Percentiles rank a stretch among this genome's conserved stretches.
Evolutionary conservation across 2,888 invertebrate genomes (phyloP).

Genomic region (Lepas anatifera): DNA sequence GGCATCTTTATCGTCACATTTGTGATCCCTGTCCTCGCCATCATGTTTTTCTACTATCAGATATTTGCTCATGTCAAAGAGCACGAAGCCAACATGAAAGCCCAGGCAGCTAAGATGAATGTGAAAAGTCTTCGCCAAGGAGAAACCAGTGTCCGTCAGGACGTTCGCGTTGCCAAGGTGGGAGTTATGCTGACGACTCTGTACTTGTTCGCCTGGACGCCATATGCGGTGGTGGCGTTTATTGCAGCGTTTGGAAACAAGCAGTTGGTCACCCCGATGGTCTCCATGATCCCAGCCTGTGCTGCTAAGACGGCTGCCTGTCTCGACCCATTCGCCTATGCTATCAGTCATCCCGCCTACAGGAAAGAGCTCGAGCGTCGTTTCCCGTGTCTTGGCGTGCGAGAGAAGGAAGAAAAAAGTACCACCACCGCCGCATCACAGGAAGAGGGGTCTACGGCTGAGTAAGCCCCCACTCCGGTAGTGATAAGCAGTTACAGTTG

Average conservation of each 20-base stretch:
- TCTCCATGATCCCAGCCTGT: slow-evolving; percentile 73
- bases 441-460: no score
- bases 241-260: slow-evolving; percentile 70
- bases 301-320: slow-evolving; percentile 81
- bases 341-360: slow-evolving; percentile 78
- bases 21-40: slow-evolving; percentile 59
- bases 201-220: slow-evolving; percentile 78
- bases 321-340: slow-evolving; percentile 81
- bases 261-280: slow-evolving; percentile 44
- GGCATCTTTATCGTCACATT: slow-evolving; percentile 66
- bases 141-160: slow-evolving; percentile 53
- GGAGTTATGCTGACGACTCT: slow-evolving; percentile 76
- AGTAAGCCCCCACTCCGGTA: no score
- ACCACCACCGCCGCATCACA: no score
- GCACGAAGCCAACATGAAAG: slow-evolving; percentile 23
- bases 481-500: no score
- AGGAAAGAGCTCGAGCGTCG: slow-evolving; percentile 38
- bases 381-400: background rate
- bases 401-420: background rate
- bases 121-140: slow-evolving; percentile 67
- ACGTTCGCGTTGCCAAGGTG: slow-evolving; percentile 74
- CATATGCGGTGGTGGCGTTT: slow-evolving; percentile 69
- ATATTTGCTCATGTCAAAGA: slow-evolving; percentile 45
- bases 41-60: slow-evolving; percentile 71
- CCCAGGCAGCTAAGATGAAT: slow-evolving; percentile 67